Evolutionary conservation across 2,888 invertebrate genomes (phyloP), one percentile per base, ranked within the genome.

Genomic region (Troides oblongomaculatus): DNA sequence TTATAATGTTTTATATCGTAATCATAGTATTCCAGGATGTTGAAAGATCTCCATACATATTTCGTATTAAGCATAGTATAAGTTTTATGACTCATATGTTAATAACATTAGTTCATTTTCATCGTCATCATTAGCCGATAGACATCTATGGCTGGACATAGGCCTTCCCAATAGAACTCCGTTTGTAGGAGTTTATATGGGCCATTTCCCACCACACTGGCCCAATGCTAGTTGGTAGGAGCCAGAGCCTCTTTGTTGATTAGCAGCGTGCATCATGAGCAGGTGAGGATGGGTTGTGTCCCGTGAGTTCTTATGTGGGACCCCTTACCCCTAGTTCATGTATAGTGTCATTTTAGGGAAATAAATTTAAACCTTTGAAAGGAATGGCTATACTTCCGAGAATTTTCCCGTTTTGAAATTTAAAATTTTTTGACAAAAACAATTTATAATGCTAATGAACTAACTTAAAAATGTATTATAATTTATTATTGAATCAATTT

Each of bases 1-100:
- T 71, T 68, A 71, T 71, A 60, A 69, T 64, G 56, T 72, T 70
- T 72, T 68, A 30, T 66, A 64, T 53, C 69, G 70, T 68, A 70
- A 53, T 14, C 12, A 65, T 66, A 71, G 64, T 71, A 71, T 67
- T 67, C 64, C 70, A 67, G 60, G 61, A 64, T 64, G 67, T 71
- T 71, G 64, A 70, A 70, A 66, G 70, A 71, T 71, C 70, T 71
- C 70, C 70, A 61, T 67, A 57, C 60, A 56, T 60, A 63, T 60
- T 68, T 36, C 66, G 60, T 66, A 59, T 8, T 66, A 53, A 66
- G 59, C 21, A 30, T 66, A 66, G 59, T 62, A 2, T 60, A 66
- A 69, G 66, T 58, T 30, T 61, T 57, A 62, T 58, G 39, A 57
- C 56, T 43, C 43, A 58, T 61, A 23, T 21, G 17, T 53, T 61